Conservation (phyloP, 2,113 vertebrate species). For the Epinephelus fuscoguttatus region DNA sequence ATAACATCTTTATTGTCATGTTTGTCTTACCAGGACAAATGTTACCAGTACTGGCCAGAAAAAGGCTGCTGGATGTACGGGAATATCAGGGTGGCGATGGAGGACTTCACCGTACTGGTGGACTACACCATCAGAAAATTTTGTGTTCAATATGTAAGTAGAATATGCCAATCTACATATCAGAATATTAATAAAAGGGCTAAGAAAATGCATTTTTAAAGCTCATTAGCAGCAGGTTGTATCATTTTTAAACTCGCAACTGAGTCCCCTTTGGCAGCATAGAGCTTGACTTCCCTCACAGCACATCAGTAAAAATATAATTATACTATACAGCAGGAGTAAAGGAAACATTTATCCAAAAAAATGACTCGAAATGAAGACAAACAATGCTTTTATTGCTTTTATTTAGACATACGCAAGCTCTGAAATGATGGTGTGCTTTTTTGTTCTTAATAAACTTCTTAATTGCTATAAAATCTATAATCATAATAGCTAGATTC, state of each 20-base stretch:
- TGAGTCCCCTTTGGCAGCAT: not conserved
- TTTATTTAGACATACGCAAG: conserved; percentile 27
- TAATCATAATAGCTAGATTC: conserved; percentile 47
- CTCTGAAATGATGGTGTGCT: conserved; percentile 10
- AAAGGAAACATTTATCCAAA: conserved; percentile 31
- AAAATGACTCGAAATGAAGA: conserved; percentile 13
- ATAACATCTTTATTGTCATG: not conserved
- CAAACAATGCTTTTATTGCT: not conserved
- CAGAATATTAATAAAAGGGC: not conserved
- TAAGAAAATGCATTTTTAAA: not conserved
- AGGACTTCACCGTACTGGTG: conserved; percentile 93
- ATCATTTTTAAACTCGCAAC: conserved; percentile 2
- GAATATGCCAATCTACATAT: not conserved
- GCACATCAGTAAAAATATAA: conserved; percentile 19
- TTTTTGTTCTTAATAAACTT: conserved; percentile 36
- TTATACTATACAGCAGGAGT: conserved; percentile 11
- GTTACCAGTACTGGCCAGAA: conserved; percentile 96
- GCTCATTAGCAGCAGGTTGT: not conserved
- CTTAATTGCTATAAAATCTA: conserved; percentile 55
- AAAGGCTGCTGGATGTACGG: conserved; percentile 98
- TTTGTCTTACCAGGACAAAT: conserved; percentile 89
- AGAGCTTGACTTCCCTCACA: not conserved
- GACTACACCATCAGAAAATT: conserved; percentile 98
- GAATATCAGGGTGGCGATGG: conserved; percentile 89
- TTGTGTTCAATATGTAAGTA: conserved; percentile 92